Evolutionary conservation across 2,888 invertebrate species (phyloP).

Genomic region (Trichopoda pennipes): DNA sequence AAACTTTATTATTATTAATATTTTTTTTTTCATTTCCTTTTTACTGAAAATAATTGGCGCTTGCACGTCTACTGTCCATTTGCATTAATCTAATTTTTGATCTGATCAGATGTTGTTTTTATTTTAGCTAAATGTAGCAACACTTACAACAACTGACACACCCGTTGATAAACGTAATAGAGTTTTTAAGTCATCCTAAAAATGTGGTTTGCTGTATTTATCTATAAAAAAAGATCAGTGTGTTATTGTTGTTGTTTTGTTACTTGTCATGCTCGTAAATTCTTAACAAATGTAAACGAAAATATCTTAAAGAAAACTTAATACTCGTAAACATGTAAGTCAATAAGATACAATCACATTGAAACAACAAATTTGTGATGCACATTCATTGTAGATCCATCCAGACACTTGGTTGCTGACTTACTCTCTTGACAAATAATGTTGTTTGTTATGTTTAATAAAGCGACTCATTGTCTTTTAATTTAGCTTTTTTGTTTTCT

Average conservation of each 20-base stretch:
- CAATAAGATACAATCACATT: neutral
- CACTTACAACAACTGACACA: conserved; percentile 21
- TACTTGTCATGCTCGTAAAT: conserved; percentile 19
- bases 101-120: conserved; percentile 39
- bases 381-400: conserved; percentile 4
- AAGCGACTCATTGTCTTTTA: neutral
- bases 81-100: conserved; percentile 63
- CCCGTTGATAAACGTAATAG: conserved; percentile 2
- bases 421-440: neutral
- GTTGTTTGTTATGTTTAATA: neutral
- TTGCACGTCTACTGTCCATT: conserved; percentile 67
- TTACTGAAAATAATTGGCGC: conserved; percentile 50
- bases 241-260: conserved; percentile 33
- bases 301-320: neutral
- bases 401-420: neutral
- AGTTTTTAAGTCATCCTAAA: conserved; percentile 10
- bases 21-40: too few species aligned
- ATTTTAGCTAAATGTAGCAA: neutral
- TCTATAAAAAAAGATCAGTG: conserved; percentile 25
- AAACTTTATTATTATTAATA: neutral
- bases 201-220: neutral
- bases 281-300: conserved; percentile 38
- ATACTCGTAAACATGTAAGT: neutral
- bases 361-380: neutral
- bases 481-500: too few species aligned